Evolutionary conservation across 92 coral and sea anemone species (phyloP).

Genomic region (Porites cylindrica): DNA sequence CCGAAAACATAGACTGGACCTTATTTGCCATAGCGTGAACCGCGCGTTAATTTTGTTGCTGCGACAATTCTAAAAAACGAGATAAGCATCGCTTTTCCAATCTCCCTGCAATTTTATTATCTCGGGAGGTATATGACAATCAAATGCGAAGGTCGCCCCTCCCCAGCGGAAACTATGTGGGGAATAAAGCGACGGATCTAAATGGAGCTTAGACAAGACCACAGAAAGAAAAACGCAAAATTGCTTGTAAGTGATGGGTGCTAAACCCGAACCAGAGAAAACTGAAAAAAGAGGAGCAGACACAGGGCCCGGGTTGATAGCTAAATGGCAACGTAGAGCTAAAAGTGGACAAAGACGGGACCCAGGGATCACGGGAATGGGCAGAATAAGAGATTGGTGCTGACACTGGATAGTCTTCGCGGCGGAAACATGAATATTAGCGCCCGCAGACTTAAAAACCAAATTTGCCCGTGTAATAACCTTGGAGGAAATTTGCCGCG

Average conservation of each 20-base stretch:
- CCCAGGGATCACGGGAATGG: constrained; percentile 21
- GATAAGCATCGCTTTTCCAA: constrained; percentile 26
- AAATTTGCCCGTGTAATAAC: background rate
- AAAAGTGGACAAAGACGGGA: constrained; percentile 16
- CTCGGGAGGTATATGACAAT: background rate
- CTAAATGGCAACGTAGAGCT: background rate
- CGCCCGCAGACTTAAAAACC: background rate
- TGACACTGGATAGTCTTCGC: constrained; percentile 5
- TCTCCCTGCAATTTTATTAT: constrained; percentile 23
- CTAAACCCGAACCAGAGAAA: background rate
- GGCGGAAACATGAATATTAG: background rate
- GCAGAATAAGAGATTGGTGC: constrained; percentile 9
- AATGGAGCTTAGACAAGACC: constrained; percentile 1
- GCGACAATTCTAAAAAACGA: background rate
- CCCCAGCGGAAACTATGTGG: constrained; percentile 15
- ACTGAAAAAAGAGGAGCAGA: constrained; percentile 9
- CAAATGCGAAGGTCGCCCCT: constrained; percentile 9
- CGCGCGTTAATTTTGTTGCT: background rate
- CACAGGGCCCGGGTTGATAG: background rate
- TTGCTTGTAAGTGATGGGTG: constrained; percentile 2
- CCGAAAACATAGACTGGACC: constrained; percentile 3
- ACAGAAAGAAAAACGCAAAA: background rate
- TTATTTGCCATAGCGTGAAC: background rate
- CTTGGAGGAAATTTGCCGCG: background rate
- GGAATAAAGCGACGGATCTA: background rate